Percentiles rank a stretch among this genome's conserved stretches.
Evolutionary conservation across 2,797 vertebrate genomes (phyloP).

Genomic region (Arrhamphus sclerolepis): DNA sequence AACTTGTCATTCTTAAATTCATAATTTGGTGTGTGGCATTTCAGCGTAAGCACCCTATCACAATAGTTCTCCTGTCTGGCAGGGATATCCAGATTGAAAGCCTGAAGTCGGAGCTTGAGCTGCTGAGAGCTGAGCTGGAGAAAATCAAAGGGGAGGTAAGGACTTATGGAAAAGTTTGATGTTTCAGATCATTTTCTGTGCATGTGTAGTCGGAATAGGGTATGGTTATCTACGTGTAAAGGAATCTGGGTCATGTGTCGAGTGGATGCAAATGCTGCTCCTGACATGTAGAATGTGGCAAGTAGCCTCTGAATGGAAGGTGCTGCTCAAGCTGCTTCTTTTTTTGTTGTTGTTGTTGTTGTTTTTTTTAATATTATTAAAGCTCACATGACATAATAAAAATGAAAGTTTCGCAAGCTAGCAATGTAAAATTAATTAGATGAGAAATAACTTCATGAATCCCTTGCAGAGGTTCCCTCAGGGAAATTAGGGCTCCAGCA

Average conservation of each 20-base stretch:
- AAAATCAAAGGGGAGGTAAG: conserved; percentile 92
- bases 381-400: too few species aligned
- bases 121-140: conserved; percentile 87
- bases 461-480: too few species aligned
- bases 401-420: not conserved
- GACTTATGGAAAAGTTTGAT: not conserved
- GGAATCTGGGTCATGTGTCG: conserved; percentile 65
- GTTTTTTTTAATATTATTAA: not conserved
- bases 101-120: conserved; percentile 88
- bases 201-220: conserved; percentile 5
- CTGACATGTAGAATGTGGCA: conserved; percentile 71
- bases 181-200: not conserved
- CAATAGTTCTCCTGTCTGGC: conserved; percentile 24
- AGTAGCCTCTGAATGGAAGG: conserved; percentile 39
- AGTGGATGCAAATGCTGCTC: conserved; percentile 54
- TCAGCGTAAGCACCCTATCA: conserved; percentile 8
- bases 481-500: too few species aligned
- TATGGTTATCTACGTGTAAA: conserved; percentile 37
- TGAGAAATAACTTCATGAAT: too few species aligned
- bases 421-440: not conserved
- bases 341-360: not conserved
- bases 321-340: not conserved
- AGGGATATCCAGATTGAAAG: conserved; percentile 93
- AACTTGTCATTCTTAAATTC: not conserved
- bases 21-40: not conserved